Percentiles rank a stretch among this genome's conserved stretches.
Conservation (phyloP, 2,113 vertebrate genomes). For the Eira barbara region DNA sequence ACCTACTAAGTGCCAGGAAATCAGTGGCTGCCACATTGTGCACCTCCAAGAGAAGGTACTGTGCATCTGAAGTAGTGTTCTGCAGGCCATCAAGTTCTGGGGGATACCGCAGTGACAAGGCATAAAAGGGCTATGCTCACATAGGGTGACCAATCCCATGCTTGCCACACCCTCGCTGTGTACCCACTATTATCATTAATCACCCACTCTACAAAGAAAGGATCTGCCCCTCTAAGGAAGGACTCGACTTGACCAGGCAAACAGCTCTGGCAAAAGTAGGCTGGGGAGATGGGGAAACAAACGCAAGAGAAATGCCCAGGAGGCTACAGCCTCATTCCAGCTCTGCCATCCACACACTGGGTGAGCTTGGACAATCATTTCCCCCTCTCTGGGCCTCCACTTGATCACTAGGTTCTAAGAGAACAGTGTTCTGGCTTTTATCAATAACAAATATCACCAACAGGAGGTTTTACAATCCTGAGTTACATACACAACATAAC, state of each 20-base stretch:
- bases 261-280: not conserved
- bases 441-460: not conserved
- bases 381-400: not conserved
- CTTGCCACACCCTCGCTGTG: not conserved
- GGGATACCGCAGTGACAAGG: not conserved
- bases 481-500: not conserved
- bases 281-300: not conserved
- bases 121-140: not conserved
- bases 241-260: not conserved
- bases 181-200: not conserved
- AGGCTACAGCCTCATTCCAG: not conserved
- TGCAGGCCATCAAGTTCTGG: not conserved
- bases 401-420: not conserved
- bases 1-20: not conserved
- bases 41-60: not conserved
- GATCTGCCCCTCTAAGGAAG: not conserved
- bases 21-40: not conserved
- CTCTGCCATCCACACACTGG: not conserved
- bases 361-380: not conserved
- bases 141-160: not conserved
- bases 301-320: not conserved
- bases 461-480: not conserved
- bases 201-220: not conserved
- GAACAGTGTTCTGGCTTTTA: not conserved
- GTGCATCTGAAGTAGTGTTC: not conserved